Evolutionary conservation across 2,797 vertebrate genomes (phyloP).

Genomic region (Lagodon rhomboides): DNA sequence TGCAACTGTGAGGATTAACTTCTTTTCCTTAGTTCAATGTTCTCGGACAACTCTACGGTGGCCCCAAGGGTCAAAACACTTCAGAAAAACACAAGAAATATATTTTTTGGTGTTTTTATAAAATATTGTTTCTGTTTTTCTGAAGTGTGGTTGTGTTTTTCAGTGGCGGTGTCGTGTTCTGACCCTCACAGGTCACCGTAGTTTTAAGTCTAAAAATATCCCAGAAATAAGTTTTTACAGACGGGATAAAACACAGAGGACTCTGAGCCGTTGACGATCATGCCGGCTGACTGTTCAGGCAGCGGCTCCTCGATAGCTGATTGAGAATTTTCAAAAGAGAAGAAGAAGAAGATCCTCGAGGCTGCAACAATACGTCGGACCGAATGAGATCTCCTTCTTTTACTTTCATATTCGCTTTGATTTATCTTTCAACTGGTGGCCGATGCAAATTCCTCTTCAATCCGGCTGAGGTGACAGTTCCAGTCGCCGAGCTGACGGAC

Average conservation of each 20-base stretch:
- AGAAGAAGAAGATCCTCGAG: neutral
- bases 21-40: too few relatives aligned
- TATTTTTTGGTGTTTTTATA: too few relatives aligned
- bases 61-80: too few relatives aligned
- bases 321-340: neutral
- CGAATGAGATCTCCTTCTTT: constrained; percentile 18
- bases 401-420: constrained; percentile 26
- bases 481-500: constrained; percentile 20
- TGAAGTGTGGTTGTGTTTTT: too few relatives aligned
- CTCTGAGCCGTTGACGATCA: neutral
- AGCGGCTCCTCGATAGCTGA: constrained; percentile 23
- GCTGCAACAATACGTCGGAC: constrained; percentile 13
- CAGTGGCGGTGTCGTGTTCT: too few relatives aligned
- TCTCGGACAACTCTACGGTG: too few relatives aligned
- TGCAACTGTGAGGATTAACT: too few relatives aligned
- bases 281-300: constrained; percentile 4
- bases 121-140: too few relatives aligned
- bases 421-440: constrained; percentile 33
- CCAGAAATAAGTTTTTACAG: neutral
- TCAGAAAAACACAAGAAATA: too few relatives aligned
- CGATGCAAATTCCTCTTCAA: constrained; percentile 40
- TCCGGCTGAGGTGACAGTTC: constrained; percentile 29
- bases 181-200: too few relatives aligned
- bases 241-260: neutral
- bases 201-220: neutral